A percentile compares a stretch with the other conserved stretches of the same genome.
Conservation (phyloP, 1,140 invertebrate species). For the Hermetia illucens region DNA sequence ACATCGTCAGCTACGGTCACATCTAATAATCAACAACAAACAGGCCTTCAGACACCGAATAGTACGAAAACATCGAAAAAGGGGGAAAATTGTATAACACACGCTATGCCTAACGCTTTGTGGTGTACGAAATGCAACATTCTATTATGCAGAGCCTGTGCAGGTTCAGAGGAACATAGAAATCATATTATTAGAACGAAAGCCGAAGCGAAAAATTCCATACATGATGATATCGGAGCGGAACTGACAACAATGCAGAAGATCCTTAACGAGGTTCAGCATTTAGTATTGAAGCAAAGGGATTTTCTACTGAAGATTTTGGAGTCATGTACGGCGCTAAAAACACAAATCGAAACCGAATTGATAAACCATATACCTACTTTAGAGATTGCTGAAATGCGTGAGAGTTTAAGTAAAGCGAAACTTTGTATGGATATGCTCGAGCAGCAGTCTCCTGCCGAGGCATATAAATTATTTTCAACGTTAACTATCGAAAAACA, state of each 20-base stretch:
- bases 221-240: conserved; percentile 44
- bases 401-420: conserved; percentile 44
- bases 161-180: conserved; percentile 43
- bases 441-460: conserved; percentile 34
- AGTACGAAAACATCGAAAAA: conserved; percentile 4
- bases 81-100: conserved; percentile 49
- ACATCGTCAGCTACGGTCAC: conserved; percentile 4
- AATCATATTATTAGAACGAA: conserved; percentile 51
- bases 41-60: conserved; percentile 17
- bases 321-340: conserved; percentile 54
- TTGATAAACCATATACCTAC: conserved; percentile 48
- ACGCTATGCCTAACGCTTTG: conserved; percentile 52
- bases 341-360: conserved; percentile 55
- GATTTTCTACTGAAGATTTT: conserved; percentile 57
- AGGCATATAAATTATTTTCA: conserved; percentile 40
- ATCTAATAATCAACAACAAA: not conserved
- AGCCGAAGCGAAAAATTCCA: conserved; percentile 48
- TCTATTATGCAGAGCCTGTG: conserved; percentile 50
- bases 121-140: conserved; percentile 57
- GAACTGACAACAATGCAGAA: conserved; percentile 35
- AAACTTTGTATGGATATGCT: conserved; percentile 39
- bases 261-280: conserved; percentile 44
- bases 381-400: conserved; percentile 46
- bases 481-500: conserved; percentile 44
- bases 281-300: conserved; percentile 47